Evolutionary conservation across 2,797 vertebrate species (phyloP), one percentile per base, ranked within the genome.

Genomic region (Gobionotothen gibberifrons): DNA sequence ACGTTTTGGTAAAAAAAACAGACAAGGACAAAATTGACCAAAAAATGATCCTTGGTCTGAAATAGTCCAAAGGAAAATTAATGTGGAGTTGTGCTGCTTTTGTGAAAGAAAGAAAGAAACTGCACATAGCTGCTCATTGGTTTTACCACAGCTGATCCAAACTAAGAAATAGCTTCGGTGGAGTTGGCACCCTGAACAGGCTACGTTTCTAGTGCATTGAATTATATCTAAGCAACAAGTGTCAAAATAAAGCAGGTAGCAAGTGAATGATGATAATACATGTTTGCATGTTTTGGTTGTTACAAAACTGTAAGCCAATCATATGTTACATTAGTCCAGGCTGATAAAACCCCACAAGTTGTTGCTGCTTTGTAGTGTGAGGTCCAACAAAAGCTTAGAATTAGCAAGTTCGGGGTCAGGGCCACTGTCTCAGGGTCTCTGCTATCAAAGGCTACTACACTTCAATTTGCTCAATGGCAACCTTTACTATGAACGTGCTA

Each of bases 181-280:
- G 40, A 58, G 58, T 75, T 21, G 16, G 75, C 87, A 69, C 75
- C 76, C 43, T 81, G 52, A 89, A 86, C 76, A 56, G 70, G 67
- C 77, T 62, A 60, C 71, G 76, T 21, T 73, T 85, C 32, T 78
- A 76, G 22, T 74, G 70, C 61, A 2, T 53, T 82, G 66, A 81
- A 77, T 48, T 74, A 85, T 88, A 82, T 77, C 89, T 81, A 88
- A 79, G 87, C 81, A 86, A 90, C 89, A 83, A 69, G 82, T 86
- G 84, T 80, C 86, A 72, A 3, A 3, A 57, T 52, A 56, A 85
- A 74, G 61, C 43, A 63, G 51, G 52, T 48, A 73, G 56, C 61
- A 32, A 53, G 21, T 10, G 12, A 83, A 76, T 55, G 29, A 36
- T 36, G 29, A 52, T 54, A 63, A 19, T 58, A 40, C 48, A 58